Conservation (phyloP, 2,888 invertebrate species). For the Acanthoscelides obtectus region DNA sequence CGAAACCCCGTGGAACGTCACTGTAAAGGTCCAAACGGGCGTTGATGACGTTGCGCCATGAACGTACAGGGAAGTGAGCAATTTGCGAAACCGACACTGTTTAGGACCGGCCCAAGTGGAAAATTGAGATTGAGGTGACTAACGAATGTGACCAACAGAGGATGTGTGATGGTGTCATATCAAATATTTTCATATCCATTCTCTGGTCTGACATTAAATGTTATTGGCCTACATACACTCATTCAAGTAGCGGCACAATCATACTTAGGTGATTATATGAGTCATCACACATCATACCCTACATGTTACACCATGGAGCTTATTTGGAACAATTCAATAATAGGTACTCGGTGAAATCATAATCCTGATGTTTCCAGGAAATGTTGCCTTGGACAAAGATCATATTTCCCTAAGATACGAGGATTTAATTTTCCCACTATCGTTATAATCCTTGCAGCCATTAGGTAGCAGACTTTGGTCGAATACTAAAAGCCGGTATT, state of each 20-base stretch:
- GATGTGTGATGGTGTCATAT: not conserved
- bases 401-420: too few species aligned
- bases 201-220: not conserved
- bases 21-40: not conserved
- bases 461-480: too few species aligned
- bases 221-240: not conserved
- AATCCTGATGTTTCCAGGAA: too few species aligned
- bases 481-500: too few species aligned
- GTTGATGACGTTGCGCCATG: not conserved
- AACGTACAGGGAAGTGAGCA: not conserved
- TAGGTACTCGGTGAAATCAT: too few species aligned
- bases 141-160: not conserved
- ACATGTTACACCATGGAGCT: not conserved
- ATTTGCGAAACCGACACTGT: not conserved
- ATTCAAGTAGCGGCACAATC: not conserved
- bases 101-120: not conserved
- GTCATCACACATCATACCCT: not conserved
- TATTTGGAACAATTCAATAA: too few species aligned
- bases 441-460: too few species aligned
- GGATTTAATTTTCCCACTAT: too few species aligned
- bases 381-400: too few species aligned
- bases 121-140: not conserved
- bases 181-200: not conserved
- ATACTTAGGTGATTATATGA: not conserved
- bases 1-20: too few species aligned